Evolutionary conservation across 1,140 invertebrate species (phyloP).

Genomic region (Berghia stephanieae): DNA sequence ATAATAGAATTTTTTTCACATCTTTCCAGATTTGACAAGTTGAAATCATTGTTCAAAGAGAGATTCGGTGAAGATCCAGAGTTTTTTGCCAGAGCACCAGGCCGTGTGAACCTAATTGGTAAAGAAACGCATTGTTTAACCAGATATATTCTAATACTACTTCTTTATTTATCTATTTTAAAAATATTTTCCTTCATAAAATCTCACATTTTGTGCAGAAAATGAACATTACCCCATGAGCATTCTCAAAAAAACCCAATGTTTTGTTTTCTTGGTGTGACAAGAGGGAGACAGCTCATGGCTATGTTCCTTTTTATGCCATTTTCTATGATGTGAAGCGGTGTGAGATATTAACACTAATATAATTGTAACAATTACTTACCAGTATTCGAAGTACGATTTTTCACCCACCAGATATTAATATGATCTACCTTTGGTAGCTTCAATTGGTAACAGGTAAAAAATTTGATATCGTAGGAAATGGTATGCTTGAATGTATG

Average conservation of each 20-base stretch:
- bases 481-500: too few species aligned
- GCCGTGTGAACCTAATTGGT: constrained; percentile 95
- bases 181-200: not conserved
- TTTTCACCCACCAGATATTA: too few species aligned
- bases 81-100: constrained; percentile 70
- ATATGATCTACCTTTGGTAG: too few species aligned
- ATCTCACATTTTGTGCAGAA: not conserved
- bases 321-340: too few species aligned
- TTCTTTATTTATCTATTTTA: too few species aligned
- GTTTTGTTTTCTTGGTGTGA: not conserved
- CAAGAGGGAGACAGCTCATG: not conserved
- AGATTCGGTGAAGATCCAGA: constrained; percentile 60
- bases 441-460: too few species aligned
- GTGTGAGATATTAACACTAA: too few species aligned
- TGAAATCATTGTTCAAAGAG: constrained; percentile 47
- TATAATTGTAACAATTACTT: too few species aligned
- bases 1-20: not conserved
- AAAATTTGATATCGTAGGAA: too few species aligned
- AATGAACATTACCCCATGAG: not conserved
- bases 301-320: too few species aligned
- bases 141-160: not conserved
- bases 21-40: constrained; percentile 51
- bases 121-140: constrained; percentile 16
- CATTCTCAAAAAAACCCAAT: not conserved
- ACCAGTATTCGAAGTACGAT: too few species aligned